Percentiles rank a stretch among this genome's conserved stretches.
These are phyloP conservation scores for Sceloporus tristichus DNA, from an alignment of 2,113 vertebrate genomes.

Conservation along the genomic window DNA sequence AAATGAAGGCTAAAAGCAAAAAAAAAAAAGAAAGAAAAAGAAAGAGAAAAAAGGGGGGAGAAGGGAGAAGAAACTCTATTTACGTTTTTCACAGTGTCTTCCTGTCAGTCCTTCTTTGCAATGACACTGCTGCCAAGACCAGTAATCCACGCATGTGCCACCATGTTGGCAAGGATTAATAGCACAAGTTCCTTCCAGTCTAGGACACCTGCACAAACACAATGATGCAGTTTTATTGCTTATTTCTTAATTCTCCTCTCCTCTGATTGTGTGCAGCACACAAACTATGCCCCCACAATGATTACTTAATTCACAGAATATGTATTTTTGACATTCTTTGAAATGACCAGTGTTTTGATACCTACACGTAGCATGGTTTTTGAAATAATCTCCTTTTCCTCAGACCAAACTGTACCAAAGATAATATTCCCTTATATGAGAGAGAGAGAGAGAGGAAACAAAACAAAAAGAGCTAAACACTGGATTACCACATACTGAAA, in stretches of 20 bases:
- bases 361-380: neutral
- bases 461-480: neutral
- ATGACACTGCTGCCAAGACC: conserved; percentile 96
- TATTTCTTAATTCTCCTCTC: neutral
- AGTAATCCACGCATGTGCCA: conserved; percentile 91
- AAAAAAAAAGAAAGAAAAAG: too few species aligned
- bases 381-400: neutral
- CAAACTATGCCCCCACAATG: neutral
- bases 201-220: conserved; percentile 87
- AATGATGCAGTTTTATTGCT: neutral
- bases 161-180: conserved; percentile 90
- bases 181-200: conserved; percentile 90
- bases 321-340: neutral
- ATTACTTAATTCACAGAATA: neutral
- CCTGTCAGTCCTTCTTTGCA: conserved; percentile 93
- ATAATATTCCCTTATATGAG: neutral
- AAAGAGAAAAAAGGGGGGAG: too few species aligned
- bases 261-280: neutral
- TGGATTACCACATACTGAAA: neutral
- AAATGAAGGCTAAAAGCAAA: neutral
- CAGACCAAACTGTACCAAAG: neutral
- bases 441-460: neutral
- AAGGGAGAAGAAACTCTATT: conserved; percentile 30
- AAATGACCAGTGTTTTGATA: too few species aligned
- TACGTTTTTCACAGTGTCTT: conserved; percentile 95